phyloP scores from a whole-genome alignment of 2,113 vertebrate genomes.

The Eulemur rufifrons region DNA sequence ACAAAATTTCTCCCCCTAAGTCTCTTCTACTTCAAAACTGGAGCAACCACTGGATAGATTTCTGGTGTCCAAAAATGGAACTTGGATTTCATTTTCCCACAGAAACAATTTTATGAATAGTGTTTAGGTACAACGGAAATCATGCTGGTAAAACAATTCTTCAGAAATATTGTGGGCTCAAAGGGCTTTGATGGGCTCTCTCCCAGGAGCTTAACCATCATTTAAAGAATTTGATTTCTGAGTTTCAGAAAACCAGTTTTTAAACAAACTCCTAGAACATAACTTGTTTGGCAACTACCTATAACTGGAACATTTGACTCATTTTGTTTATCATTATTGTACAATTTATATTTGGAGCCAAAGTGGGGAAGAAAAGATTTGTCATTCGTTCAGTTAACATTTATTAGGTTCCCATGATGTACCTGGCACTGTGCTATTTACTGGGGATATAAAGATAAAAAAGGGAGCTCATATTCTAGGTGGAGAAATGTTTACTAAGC shows the following conservation, averaged over 20 bases:
- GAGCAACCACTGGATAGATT: neutral
- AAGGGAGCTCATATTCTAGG: constrained; percentile 22
- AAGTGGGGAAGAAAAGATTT: neutral
- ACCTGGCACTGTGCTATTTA: constrained; percentile 3
- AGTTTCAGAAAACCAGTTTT: constrained; percentile 51
- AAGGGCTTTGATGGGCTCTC: neutral
- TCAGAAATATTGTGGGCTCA: neutral
- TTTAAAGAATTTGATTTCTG: constrained; percentile 2
- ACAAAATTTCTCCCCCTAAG: neutral
- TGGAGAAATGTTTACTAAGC: constrained; percentile 61
- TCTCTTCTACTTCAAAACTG: neutral
- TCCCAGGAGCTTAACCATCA: neutral
- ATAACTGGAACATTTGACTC: constrained; percentile 11
- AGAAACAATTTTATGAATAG: constrained; percentile 52
- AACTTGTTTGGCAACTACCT: constrained; percentile 18
- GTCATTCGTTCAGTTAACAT: constrained; percentile 33
- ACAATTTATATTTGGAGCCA: constrained; percentile 45
- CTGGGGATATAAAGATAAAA: constrained; percentile 37
- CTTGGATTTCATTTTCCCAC: constrained; percentile 25
- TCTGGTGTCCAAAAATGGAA: neutral
- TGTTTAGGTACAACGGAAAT: neutral
- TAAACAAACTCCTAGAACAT: neutral
- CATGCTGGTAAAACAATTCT: neutral
- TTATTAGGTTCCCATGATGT: constrained; percentile 31
- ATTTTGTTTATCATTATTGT: constrained; percentile 52